Base-by-base conservation (phyloP, 1,140 invertebrate species). In the Panagrolaimus sp. region DNA sequence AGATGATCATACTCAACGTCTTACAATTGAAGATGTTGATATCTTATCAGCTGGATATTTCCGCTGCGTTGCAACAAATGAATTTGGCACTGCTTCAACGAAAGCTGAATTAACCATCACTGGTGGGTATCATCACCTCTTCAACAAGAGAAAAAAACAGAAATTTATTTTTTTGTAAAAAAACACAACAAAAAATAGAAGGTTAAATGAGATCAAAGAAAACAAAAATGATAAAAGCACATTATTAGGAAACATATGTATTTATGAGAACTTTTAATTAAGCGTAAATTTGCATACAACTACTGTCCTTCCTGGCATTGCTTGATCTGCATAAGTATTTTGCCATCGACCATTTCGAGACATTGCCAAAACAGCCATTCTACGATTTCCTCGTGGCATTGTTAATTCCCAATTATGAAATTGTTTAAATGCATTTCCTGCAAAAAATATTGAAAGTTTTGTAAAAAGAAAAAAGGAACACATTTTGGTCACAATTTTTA, bases 51-150 rank as follows among this genome's bases (percentile, higher is more conserved):
- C 79, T 68, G 78, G 75, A 23, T 82, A 74, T 31, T 82, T 70
- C 66, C 66, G 80, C 46, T 83, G 81, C 69, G 80, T 82, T 2
- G 80, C 82, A 9, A 82, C 75, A 3, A 82, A 82, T 71, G 79
- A 78, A 43, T 69, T 82, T 63, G 80, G 80, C 47, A 82, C 80
- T 2, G 81, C 81, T 20, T 77, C 73, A 11, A 82, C 80, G 3
- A 82, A 83, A 63, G 79, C 79, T 44, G 80, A 83, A 67, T 67
- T 83, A 44, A 68, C 53, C 11, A 57, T 82, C 25, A 70, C 72
- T 62, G 81, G 81, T 78, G 64, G 69, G 74, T 51, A 38, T 38
- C 31, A 38, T 46, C 23, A 14, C 2, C 2, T 38, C 31, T 38
- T 7, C 31, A 38, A 38, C 31, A 38, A 38, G 31, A 2, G 7